Evolutionary conservation across 2,113 vertebrate species (phyloP), one percentile per base, ranked within the genome.

Genomic region (Nerophis ophidion): DNA sequence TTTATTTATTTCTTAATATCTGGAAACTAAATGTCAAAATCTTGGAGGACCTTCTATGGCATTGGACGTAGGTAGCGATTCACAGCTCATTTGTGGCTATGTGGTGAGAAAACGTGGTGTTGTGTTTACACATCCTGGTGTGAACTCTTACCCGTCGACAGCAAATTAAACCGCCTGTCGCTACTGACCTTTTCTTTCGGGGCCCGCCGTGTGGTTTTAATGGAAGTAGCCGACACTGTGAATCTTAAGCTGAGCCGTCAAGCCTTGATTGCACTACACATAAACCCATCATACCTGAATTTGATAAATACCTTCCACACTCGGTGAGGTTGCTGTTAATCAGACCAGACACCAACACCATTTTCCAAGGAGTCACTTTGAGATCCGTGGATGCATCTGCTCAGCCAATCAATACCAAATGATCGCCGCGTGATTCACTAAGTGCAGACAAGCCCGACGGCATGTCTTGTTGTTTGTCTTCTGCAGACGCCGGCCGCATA

Each of bases 391-490:
- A 66, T 56, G 67, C 61, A 49, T 60, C 53, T 1, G 33, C 52
- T 62, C 75, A 52, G 33, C 68, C 66, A 70, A 73, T 83, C 74
- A 65, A 75, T 76, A 77, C 74, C 10, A 71, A 81, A 75, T 65
- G 81, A 82, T 68, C 4, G 14, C 63, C 26, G 56, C 5, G 65
- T 74, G 74, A 81, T 84, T 82, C 75, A 80, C 83, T 79, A 64
- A 69, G 48, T 62, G 52, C 53, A 81, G 62, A 68, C 63, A 64
- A 71, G 72, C 49, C 46, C 45, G 34, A 48, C 33, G 11, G 36
- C n/a, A 42, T 58, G 57, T 76, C 79, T 80, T 14, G 6, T 70
- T 56, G 13, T 7, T 26, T 13, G 47, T 38, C 11, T 65, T 48
- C 4, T 45, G 47, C 59, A 42, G 8, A 55, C 49, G 69, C 57